A percentile compares a stretch with the other conserved stretches of the same genome.
phyloP scores from a whole-genome alignment of 2,888 invertebrate species.

The Andrena minutula region DNA sequence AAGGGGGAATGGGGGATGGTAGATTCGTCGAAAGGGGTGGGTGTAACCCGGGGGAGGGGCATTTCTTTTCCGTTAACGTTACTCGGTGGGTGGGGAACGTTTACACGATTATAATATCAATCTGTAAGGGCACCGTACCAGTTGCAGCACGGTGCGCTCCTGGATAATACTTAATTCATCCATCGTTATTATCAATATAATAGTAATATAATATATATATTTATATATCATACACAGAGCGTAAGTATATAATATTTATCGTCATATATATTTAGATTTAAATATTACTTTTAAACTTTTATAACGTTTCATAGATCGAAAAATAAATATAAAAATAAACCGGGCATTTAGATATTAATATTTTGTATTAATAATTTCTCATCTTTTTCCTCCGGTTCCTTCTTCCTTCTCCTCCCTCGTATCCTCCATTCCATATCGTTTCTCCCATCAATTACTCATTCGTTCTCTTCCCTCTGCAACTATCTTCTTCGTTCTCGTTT shows the following conservation, averaged over 20 bases:
- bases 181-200: slow-evolving; percentile 68
- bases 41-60: slow-evolving; percentile 13
- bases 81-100: slow-evolving; percentile 3
- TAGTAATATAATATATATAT: slow-evolving; percentile 74
- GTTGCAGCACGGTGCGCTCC: slow-evolving; percentile 61
- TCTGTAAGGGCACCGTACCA: slow-evolving; percentile 62
- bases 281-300: slow-evolving; percentile 84
- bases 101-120: slow-evolving; percentile 67
- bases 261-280: slow-evolving; percentile 80
- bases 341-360: slow-evolving; percentile 85
- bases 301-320: slow-evolving; percentile 84
- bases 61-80: not conserved
- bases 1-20: slow-evolving; percentile 28
- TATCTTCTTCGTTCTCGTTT: slow-evolving; percentile 19
- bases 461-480: slow-evolving; percentile 59
- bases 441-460: slow-evolving; percentile 31
- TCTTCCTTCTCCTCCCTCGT: slow-evolving; percentile 22
- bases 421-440: slow-evolving; percentile 28
- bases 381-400: slow-evolving; percentile 64
- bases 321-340: slow-evolving; percentile 86
- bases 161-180: slow-evolving; percentile 67
- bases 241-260: slow-evolving; percentile 81
- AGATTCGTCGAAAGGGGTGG: slow-evolving; percentile 42
- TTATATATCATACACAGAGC: slow-evolving; percentile 80
- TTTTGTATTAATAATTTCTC: slow-evolving; percentile 84